Conservation (phyloP, 2,113 vertebrate genomes). For the Tricholaema leucomelas region DNA sequence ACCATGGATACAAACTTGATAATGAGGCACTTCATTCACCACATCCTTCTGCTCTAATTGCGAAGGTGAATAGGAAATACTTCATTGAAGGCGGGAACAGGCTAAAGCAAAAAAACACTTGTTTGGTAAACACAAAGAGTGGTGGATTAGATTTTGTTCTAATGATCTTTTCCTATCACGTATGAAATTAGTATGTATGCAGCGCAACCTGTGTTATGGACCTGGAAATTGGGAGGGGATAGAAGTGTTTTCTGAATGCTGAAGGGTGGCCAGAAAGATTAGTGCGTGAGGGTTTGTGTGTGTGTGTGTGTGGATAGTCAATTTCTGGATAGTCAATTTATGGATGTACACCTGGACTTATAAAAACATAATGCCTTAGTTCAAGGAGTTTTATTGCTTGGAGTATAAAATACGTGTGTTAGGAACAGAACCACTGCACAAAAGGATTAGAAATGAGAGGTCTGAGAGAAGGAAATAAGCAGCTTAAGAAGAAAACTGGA, state of each 20-base stretch:
- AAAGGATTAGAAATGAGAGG: constrained; percentile 34
- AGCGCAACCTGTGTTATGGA: constrained; percentile 19
- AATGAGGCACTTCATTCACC: constrained; percentile 83
- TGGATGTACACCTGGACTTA: neutral
- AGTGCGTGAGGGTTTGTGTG: neutral
- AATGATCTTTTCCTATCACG: constrained; percentile 55
- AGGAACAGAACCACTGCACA: neutral
- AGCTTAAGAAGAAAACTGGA: neutral
- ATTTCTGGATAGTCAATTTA: neutral
- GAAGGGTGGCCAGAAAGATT: neutral
- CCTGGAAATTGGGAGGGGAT: neutral
- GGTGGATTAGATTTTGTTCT: neutral
- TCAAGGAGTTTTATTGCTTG: neutral
- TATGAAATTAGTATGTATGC: constrained; percentile 54
- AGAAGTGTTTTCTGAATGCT: neutral
- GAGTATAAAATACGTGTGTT: neutral
- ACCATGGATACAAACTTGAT: constrained; percentile 73
- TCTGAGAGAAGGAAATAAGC: constrained; percentile 42
- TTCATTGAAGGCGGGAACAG: constrained; percentile 77
- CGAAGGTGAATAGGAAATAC: constrained; percentile 82
- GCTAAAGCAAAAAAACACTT: constrained; percentile 77
- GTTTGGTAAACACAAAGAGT: constrained; percentile 80
- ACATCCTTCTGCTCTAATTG: constrained; percentile 87
- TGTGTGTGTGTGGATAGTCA: neutral
- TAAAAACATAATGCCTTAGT: neutral